These are phyloP conservation scores for Formica aserva DNA, from an alignment of 2,888 invertebrate genomes.

Conservation along the genomic window DNA sequence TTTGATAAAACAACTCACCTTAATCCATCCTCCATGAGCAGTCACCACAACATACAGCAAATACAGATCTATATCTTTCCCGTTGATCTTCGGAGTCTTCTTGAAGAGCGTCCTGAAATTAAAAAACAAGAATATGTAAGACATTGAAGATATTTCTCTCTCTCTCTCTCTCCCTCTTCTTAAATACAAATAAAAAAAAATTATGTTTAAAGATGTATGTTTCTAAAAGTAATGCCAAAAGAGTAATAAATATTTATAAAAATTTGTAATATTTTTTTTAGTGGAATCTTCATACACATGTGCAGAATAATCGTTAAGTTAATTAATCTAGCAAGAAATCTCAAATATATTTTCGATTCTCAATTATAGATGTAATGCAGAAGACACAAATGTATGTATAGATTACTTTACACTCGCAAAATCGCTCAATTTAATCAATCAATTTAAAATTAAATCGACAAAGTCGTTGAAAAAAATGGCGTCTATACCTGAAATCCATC, in stretches of 20 bases:
- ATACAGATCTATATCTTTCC: constrained; percentile 96
- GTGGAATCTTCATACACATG: neutral
- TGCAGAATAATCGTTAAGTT: neutral
- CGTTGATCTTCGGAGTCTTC: constrained; percentile 92
- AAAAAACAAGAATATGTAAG: neutral
- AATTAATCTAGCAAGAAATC: neutral
- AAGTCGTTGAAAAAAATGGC: neutral
- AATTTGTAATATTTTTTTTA: neutral
- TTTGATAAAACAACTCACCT: constrained; percentile 88
- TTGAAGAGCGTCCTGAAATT: constrained; percentile 88
- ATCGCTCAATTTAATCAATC: neutral
- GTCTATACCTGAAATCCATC: neutral
- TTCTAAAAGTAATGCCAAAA: neutral
- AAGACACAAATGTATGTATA: neutral
- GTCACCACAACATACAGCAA: constrained; percentile 96
- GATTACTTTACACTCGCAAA: neutral
- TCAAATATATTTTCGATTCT: neutral
- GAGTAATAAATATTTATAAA: neutral
- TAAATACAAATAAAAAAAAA: neutral
- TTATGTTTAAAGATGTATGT: neutral
- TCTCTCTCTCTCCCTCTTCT: neutral
- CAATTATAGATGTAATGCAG: neutral
- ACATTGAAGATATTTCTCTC: neutral
- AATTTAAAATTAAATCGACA: neutral
- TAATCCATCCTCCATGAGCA: constrained; percentile 96